phyloP scores from a whole-genome alignment of 2,113 vertebrate species.

The Syngnathus scovelli region DNA sequence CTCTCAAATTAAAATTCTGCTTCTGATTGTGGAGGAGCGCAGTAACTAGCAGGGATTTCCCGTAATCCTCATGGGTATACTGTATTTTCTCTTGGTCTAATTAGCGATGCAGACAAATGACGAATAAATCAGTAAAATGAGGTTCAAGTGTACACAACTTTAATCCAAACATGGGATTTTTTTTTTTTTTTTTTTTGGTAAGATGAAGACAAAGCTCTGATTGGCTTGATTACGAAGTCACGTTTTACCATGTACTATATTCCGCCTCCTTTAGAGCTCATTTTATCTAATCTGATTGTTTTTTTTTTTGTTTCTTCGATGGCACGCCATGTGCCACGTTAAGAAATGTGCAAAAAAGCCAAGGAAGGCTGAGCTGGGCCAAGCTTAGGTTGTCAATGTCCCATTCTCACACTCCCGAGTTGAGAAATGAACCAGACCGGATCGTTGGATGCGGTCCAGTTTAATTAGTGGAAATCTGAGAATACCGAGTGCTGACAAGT shows the following conservation, averaged over 20 bases:
- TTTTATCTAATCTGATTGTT: not conserved
- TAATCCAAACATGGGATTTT: not conserved
- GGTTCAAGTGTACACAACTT: not conserved
- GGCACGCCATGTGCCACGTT: not conserved
- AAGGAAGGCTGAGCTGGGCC: not conserved
- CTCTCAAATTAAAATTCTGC: constrained; percentile 36
- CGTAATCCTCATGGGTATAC: constrained; percentile 14
- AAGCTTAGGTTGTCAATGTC: constrained; percentile 31
- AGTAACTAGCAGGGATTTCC: constrained; percentile 20
- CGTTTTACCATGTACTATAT: too few species aligned
- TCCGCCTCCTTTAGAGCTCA: not conserved
- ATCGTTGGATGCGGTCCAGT: constrained; percentile 62
- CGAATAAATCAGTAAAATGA: constrained; percentile 12
- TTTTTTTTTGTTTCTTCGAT: not conserved
- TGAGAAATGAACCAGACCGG: constrained; percentile 44
- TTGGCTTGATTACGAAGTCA: too few species aligned
- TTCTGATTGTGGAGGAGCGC: constrained; percentile 6
- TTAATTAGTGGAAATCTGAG: constrained; percentile 64
- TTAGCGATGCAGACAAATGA: constrained; percentile 19
- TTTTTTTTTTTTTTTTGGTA: not conserved
- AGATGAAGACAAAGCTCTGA: not conserved
- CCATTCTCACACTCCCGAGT: constrained; percentile 37
- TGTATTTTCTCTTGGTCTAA: constrained; percentile 18
- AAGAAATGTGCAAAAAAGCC: not conserved
- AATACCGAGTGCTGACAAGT: constrained; percentile 37